Evolutionary conservation across 2,113 vertebrate species (phyloP).

Genomic region (Neomonachus schauinslandi): DNA sequence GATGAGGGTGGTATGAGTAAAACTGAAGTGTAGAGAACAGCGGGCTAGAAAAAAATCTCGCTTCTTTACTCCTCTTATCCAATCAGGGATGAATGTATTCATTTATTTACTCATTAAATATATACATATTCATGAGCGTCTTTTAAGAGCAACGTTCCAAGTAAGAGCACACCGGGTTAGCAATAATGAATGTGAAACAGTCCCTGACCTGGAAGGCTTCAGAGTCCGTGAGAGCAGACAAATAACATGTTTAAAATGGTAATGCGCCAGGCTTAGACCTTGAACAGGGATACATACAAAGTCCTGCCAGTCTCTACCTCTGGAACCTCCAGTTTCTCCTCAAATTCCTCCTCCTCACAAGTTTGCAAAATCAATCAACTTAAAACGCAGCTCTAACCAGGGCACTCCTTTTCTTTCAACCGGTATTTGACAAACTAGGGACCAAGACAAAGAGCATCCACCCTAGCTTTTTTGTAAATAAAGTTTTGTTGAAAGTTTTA

Average conservation of each 20-base stretch:
- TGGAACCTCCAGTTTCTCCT: background rate
- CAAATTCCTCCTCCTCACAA: background rate
- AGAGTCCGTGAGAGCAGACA: background rate
- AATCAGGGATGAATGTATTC: constrained; percentile 55
- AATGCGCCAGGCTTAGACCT: background rate
- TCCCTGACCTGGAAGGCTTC: constrained; percentile 49
- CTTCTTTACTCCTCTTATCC: constrained; percentile 33
- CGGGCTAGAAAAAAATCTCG: background rate
- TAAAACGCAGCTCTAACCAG: background rate
- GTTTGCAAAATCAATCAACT: background rate
- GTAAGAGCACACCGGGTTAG: background rate
- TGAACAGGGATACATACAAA: background rate
- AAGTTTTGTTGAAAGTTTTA: background rate
- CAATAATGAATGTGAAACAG: constrained; percentile 5
- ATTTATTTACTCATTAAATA: constrained; percentile 63
- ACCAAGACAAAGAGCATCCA: background rate
- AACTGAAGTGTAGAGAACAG: background rate
- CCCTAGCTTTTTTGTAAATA: background rate
- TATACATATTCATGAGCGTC: constrained; percentile 61
- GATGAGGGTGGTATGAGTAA: background rate
- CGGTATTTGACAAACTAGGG: background rate
- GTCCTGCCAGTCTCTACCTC: background rate
- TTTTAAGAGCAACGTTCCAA: background rate
- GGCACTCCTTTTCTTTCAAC: background rate
- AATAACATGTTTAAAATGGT: background rate